phyloP scores from a whole-genome alignment of 2,888 invertebrate genomes.

The Lamellibrachia satsuma region DNA sequence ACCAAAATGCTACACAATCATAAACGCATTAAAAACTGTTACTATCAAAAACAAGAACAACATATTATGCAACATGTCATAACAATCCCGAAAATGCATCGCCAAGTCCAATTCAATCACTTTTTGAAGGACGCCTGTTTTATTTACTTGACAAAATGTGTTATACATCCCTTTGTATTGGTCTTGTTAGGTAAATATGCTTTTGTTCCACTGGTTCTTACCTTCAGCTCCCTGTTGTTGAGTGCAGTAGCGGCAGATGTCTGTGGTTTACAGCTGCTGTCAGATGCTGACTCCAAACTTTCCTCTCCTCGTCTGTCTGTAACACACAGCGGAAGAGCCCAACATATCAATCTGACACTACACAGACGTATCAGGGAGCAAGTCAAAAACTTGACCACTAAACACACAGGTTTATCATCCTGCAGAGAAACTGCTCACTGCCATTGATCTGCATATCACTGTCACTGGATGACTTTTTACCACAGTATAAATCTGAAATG shows the following conservation, averaged over 20 bases:
- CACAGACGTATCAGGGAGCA: not conserved
- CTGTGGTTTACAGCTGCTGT: not conserved
- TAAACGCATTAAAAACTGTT: no score
- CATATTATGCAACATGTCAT: no score
- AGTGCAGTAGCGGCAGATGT: not conserved
- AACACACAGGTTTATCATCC: not conserved
- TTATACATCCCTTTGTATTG: not conserved
- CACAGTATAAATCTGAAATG: not conserved
- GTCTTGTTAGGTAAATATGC: not conserved
- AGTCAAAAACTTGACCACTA: not conserved
- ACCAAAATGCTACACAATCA: no score
- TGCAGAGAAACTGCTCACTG: not conserved
- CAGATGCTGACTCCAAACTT: not conserved
- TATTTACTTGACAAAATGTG: not conserved
- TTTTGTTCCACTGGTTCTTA: not conserved
- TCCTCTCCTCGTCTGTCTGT: slow-evolving; percentile 1
- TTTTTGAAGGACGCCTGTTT: not conserved
- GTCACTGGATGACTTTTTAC: not conserved
- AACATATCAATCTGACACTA: slow-evolving; percentile 6
- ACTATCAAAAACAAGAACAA: no score
- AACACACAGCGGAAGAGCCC: not conserved
- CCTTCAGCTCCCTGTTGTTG: not conserved
- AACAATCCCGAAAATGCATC: no score
- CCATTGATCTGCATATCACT: not conserved
- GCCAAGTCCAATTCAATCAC: not conserved